A percentile compares a stretch with the other conserved stretches of the same genome.
These are phyloP conservation scores for Aquatica leii DNA, from an alignment of 2,888 invertebrate species.

Conservation along the genomic window DNA sequence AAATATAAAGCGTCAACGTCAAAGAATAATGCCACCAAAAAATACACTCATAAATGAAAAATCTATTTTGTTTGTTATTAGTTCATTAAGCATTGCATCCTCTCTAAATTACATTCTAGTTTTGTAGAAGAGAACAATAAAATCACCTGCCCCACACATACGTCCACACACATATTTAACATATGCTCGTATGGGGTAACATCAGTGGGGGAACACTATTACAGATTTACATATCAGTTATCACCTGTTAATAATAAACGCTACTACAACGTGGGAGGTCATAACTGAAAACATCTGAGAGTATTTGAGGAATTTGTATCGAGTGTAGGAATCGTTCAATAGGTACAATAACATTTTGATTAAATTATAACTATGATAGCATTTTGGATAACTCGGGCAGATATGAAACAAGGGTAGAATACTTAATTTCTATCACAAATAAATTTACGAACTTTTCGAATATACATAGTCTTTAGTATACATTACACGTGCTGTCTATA, in stretches of 20 bases:
- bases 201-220: slow-evolving; percentile 1
- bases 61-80: slow-evolving; percentile 7
- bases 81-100: slow-evolving; percentile 23
- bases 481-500: too few species aligned
- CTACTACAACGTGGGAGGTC: slow-evolving; percentile 3
- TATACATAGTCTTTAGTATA: too few species aligned
- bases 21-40: too few species aligned
- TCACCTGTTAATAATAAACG: slow-evolving; percentile 20
- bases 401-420: background rate
- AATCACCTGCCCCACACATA: slow-evolving; percentile 26
- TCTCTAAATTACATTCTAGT: slow-evolving; percentile 10
- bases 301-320: slow-evolving; percentile 27
- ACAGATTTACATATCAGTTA: slow-evolving; percentile 13
- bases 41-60: too few species aligned
- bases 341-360: slow-evolving; percentile 45
- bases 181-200: slow-evolving; percentile 5
- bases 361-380: slow-evolving; percentile 43
- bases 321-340: slow-evolving; percentile 46
- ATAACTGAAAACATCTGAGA: too few species aligned
- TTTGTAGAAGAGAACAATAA: slow-evolving; percentile 21
- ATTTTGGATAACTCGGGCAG: slow-evolving; percentile 7
- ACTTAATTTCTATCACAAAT: background rate
- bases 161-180: too few species aligned
- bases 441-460: too few species aligned
- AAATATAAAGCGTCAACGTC: too few species aligned